Conservation (phyloP, 2,888 invertebrate species). For the Stenichneumon culpator region DNA sequence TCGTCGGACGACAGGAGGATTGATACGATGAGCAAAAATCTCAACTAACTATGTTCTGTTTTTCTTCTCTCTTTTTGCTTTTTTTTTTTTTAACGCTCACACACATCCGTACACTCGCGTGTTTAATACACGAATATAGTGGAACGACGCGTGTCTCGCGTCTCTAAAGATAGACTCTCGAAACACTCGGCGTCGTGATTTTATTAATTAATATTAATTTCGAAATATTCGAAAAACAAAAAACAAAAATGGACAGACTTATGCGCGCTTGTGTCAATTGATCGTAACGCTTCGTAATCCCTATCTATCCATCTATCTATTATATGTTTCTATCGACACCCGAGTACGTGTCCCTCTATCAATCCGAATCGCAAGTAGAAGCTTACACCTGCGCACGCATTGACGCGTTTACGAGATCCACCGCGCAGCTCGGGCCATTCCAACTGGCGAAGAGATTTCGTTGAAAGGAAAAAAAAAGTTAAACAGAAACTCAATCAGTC, state of each 20-base stretch:
- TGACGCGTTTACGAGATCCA: constrained; percentile 18
- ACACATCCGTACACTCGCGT: not conserved
- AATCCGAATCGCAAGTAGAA: constrained; percentile 16
- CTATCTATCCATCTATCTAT: constrained; percentile 72
- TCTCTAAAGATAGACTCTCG: constrained; percentile 42
- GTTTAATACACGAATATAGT: not conserved
- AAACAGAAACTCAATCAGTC: constrained; percentile 47
- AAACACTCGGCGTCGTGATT: constrained; percentile 18
- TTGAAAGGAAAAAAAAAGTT: constrained; percentile 3
- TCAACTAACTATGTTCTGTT: constrained; percentile 62
- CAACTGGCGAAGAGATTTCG: not conserved
- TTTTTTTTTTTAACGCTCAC: not conserved
- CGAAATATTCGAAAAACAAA: constrained; percentile 76
- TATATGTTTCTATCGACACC: constrained; percentile 68
- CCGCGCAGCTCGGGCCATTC: constrained; percentile 8
- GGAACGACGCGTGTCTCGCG: constrained; percentile 21
- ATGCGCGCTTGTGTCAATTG: constrained; percentile 70
- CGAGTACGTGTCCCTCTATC: constrained; percentile 32
- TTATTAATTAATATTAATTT: constrained; percentile 77
- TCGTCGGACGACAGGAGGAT: constrained; percentile 43
- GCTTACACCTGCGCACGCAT: not conserved
- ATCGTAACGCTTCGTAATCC: constrained; percentile 60
- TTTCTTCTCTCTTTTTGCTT: constrained; percentile 50
- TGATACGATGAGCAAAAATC: constrained; percentile 66
- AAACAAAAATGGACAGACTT: constrained; percentile 75